phyloP scores from a whole-genome alignment of 2,113 vertebrate genomes.

The Hemichromis elongatus region DNA sequence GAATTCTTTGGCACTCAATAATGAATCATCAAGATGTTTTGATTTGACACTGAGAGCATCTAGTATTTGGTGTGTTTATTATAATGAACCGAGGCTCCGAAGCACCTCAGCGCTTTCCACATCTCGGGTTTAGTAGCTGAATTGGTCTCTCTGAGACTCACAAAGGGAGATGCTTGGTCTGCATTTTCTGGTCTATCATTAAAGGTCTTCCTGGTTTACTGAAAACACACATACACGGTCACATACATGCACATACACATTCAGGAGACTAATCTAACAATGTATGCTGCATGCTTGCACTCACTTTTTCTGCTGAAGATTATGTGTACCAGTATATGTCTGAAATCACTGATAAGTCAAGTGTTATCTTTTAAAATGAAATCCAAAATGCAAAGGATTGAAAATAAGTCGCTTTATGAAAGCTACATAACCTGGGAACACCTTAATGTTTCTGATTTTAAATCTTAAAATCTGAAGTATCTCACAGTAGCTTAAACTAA shows the following conservation, averaged over 20 bases:
- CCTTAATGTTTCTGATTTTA: neutral
- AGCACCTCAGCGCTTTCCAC: neutral
- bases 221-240: neutral
- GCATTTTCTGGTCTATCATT: constrained; percentile 51
- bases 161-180: constrained; percentile 36
- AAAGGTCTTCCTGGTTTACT: constrained; percentile 23
- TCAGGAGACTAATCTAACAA: neutral
- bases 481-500: neutral
- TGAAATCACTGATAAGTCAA: neutral
- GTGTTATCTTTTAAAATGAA: neutral
- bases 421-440: neutral
- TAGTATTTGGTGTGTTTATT: constrained; percentile 20
- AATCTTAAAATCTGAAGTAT: neutral
- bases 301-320: neutral
- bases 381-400: neutral
- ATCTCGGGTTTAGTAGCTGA: constrained; percentile 1
- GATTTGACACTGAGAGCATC: constrained; percentile 28
- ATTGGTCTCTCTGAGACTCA: constrained; percentile 43
- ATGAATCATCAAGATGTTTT: constrained; percentile 55
- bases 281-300: neutral
- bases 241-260: neutral
- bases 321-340: neutral
- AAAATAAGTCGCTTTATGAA: neutral
- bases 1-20: constrained; percentile 40
- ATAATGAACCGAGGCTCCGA: constrained; percentile 13